Conservation (phyloP, 1,140 invertebrate species). For the Drosophila nigrodunni region DNA sequence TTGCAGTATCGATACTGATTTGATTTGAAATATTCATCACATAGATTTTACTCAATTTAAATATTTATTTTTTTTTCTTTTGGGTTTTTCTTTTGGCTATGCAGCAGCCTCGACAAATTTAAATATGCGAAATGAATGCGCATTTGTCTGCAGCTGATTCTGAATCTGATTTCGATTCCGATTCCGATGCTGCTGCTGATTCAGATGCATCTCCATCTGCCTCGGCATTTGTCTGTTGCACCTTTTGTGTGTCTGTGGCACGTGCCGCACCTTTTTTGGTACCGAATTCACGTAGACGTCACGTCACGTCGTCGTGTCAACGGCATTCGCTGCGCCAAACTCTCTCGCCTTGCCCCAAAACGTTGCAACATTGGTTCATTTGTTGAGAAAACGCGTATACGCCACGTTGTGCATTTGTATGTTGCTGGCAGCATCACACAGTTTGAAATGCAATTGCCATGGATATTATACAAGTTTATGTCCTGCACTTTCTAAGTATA, state of each 20-base stretch:
- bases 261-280: conserved; percentile 1
- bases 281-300: conserved; percentile 27
- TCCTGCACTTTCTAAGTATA: conserved; percentile 16
- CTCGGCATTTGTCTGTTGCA: conserved; percentile 13
- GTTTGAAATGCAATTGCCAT: conserved; percentile 58
- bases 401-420: conserved; percentile 54
- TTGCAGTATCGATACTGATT: background rate
- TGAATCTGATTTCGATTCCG: background rate
- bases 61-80: conserved; percentile 1
- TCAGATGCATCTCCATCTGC: conserved; percentile 33
- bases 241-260: conserved; percentile 8
- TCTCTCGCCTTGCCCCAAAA: background rate
- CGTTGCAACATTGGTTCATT: conserved; percentile 44
- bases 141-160: conserved; percentile 22
- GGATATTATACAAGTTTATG: conserved; percentile 43
- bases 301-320: conserved; percentile 50
- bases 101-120: background rate
- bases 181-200: conserved; percentile 6
- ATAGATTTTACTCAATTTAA: conserved; percentile 5
- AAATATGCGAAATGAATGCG: conserved; percentile 43
- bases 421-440: conserved; percentile 12
- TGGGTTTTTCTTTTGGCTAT: conserved; percentile 2
- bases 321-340: conserved; percentile 2
- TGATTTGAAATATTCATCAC: conserved; percentile 16
- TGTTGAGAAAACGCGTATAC: conserved; percentile 53